Evolutionary conservation across 2,113 vertebrate genomes (phyloP).

Genomic region (Ifrita kowaldi): DNA sequence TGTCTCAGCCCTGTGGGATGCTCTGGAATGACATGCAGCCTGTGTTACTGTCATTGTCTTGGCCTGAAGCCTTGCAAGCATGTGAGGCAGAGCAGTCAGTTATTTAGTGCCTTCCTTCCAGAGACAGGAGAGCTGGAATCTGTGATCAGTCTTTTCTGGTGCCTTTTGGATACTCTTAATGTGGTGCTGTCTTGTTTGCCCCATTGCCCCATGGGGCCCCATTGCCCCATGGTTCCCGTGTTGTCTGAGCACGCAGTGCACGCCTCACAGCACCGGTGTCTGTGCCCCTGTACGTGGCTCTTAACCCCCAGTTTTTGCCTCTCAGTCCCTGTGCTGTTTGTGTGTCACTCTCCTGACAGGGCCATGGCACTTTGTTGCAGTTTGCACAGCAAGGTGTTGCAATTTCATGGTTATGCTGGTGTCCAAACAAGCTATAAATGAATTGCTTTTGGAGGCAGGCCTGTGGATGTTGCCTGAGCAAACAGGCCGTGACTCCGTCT

Average conservation of each 20-base stretch:
- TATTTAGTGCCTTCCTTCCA: constrained; percentile 6
- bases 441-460: not conserved
- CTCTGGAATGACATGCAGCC: not conserved
- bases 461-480: constrained; percentile 27
- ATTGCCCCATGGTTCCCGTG: too few species aligned
- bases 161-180: not conserved
- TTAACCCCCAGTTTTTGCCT: not conserved
- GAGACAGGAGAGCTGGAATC: not conserved
- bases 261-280: fast-evolving
- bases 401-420: not conserved
- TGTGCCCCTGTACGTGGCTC: not conserved
- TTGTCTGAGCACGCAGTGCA: not conserved
- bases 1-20: not conserved
- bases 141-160: not conserved
- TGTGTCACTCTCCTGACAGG: not conserved
- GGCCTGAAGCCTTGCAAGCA: not conserved
- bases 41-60: not conserved
- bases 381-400: not conserved
- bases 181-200: not conserved
- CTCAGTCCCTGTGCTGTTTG: not conserved
- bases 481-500: constrained; percentile 8
- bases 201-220: too few species aligned
- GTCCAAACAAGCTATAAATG: constrained; percentile 37
- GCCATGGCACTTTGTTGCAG: not conserved
- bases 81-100: not conserved